Conservation (phyloP, 37 sponge, comb jelly and placozoan species). For the Corticium candelabrum region DNA sequence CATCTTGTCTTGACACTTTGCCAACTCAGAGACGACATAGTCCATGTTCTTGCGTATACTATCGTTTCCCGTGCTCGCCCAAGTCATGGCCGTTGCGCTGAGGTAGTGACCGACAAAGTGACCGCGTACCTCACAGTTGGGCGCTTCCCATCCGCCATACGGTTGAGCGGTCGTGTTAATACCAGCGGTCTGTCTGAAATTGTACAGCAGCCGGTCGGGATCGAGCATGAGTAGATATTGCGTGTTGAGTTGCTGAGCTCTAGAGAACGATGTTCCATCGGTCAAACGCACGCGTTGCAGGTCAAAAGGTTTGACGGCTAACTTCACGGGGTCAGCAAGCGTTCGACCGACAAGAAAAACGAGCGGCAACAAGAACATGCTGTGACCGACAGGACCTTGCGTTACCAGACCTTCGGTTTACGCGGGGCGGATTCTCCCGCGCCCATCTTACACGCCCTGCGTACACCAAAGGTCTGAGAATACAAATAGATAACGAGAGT, state of each 20-base stretch:
- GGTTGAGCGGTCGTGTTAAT: constrained; percentile 1
- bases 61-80: background rate
- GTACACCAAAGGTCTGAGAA: no score
- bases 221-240: constrained; percentile 7
- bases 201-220: constrained; percentile 8
- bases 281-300: background rate
- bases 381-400: no score
- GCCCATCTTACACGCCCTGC: no score
- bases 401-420: no score
- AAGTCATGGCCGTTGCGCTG: constrained; percentile 7
- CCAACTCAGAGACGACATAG: constrained; percentile 6
- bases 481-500: no score
- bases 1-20: background rate
- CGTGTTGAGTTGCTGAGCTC: background rate
- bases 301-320: background rate
- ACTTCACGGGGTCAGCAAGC: background rate
- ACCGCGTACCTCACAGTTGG: background rate
- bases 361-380: no score
- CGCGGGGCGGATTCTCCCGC: no score
- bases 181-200: background rate
- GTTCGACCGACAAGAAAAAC: no score
- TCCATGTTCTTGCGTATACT: constrained; percentile 5
- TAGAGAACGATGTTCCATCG: background rate
- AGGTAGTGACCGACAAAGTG: constrained; percentile 11
- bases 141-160: constrained; percentile 12